A percentile compares a stretch with the other conserved stretches of the same genome.
These are phyloP conservation scores for Calvadosia cruxmelitensis DNA, from an alignment of 30 jellyfish, hydroid and myxozoan species.

Conservation along the genomic window DNA sequence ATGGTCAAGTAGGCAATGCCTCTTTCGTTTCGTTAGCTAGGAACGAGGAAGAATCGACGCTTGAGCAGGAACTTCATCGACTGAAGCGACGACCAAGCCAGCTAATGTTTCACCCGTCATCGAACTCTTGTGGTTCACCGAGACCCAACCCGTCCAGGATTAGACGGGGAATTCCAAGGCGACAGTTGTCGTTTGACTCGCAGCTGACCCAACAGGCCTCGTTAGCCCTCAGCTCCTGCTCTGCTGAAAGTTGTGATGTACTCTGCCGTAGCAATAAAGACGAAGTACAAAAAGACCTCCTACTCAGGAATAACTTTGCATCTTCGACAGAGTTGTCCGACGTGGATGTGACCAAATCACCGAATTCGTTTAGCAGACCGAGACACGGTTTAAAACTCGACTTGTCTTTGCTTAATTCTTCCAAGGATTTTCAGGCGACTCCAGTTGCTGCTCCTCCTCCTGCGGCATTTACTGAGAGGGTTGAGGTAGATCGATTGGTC, in stretches of 20 bases:
- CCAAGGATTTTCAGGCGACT: neutral
- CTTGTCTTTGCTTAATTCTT: too few relatives aligned
- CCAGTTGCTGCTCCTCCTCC: neutral
- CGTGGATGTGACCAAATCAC: neutral
- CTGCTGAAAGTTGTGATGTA: neutral
- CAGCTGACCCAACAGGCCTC: constrained; percentile 20
- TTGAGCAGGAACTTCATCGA: constrained; percentile 51
- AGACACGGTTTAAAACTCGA: neutral
- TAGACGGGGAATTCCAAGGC: constrained; percentile 11
- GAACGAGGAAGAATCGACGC: constrained; percentile 48
- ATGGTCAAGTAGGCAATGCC: too few relatives aligned
- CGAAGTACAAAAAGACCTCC: too few relatives aligned
- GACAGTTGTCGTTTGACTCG: constrained; percentile 85
- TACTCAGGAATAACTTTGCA: neutral
- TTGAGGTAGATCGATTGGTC: neutral
- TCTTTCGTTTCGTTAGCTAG: constrained; percentile 47
- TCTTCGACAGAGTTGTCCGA: neutral
- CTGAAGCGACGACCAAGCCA: constrained; percentile 71
- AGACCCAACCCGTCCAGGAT: neutral
- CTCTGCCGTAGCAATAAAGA: neutral
- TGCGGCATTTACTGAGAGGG: neutral
- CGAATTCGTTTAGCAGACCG: neutral
- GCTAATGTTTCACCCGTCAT: neutral
- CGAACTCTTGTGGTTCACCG: neutral
- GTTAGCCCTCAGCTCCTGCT: neutral